These are phyloP conservation scores for Piscicola geometra DNA, from an alignment of 2,888 invertebrate species.

Conservation along the genomic window DNA sequence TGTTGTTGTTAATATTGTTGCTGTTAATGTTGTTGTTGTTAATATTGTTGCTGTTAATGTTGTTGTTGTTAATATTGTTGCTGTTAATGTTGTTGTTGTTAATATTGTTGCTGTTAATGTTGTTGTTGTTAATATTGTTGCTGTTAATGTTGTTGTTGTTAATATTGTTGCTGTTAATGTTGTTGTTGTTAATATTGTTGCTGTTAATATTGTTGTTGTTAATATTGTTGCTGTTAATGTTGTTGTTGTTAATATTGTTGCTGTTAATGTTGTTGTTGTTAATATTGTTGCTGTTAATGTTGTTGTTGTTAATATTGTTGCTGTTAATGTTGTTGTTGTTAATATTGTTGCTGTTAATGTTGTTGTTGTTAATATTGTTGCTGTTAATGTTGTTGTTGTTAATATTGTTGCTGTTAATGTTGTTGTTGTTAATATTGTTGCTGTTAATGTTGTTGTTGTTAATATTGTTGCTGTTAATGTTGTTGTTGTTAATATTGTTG, in stretches of 20 bases:
- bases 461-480: not conserved
- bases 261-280: too few species aligned
- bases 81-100: not conserved
- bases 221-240: too few species aligned
- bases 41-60: not conserved
- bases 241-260: too few species aligned
- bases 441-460: not conserved
- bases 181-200: too few species aligned
- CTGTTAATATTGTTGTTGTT: too few species aligned
- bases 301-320: too few species aligned
- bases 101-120: too few species aligned
- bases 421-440: not conserved
- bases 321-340: too few species aligned
- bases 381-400: conserved; percentile 7
- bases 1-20: not conserved
- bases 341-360: too few species aligned
- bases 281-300: too few species aligned
- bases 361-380: not conserved
- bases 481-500: not conserved
- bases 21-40: not conserved
- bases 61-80: not conserved
- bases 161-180: too few species aligned
- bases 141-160: not conserved
- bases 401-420: not conserved
- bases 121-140: conserved; percentile 5